Evolutionary conservation across 2,888 invertebrate species (phyloP).

Genomic region (Athripsodes cinereus): DNA sequence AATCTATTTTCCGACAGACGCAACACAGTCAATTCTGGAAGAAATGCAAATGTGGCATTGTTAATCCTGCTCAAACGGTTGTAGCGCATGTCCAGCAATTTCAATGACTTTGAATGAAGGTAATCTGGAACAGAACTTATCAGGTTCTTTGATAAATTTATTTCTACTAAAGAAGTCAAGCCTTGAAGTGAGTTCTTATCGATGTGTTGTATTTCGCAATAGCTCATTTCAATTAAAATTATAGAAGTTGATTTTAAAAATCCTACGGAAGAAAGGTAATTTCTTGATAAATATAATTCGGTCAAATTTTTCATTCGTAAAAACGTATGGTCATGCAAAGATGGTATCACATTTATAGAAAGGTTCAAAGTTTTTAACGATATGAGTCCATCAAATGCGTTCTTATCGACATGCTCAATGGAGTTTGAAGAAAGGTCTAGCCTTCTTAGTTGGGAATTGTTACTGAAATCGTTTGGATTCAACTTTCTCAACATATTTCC

Average conservation of each 20-base stretch:
- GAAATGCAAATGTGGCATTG: constrained; percentile 56
- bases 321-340: constrained; percentile 54
- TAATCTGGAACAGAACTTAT: constrained; percentile 56
- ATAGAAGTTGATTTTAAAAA: constrained; percentile 54
- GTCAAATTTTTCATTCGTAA: constrained; percentile 54
- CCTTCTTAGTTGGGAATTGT: constrained; percentile 53
- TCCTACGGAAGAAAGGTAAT: constrained; percentile 55
- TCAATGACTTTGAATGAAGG: constrained; percentile 55
- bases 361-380: constrained; percentile 58
- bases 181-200: constrained; percentile 52
- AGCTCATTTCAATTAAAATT: constrained; percentile 55
- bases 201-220: constrained; percentile 57
- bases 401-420: constrained; percentile 52
- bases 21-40: constrained; percentile 55
- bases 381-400: constrained; percentile 55
- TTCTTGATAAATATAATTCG: constrained; percentile 58
- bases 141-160: constrained; percentile 63
- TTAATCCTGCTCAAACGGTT: constrained; percentile 56
- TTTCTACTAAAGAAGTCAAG: constrained; percentile 51
- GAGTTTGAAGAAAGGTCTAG: constrained; percentile 63
- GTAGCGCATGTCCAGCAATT: constrained; percentile 53
- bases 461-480: constrained; percentile 52
- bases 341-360: constrained; percentile 61
- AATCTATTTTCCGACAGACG: constrained; percentile 67
- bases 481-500: constrained; percentile 59